Evolutionary conservation across 2,888 invertebrate genomes (phyloP).

Genomic region (Phengaris arion): DNA sequence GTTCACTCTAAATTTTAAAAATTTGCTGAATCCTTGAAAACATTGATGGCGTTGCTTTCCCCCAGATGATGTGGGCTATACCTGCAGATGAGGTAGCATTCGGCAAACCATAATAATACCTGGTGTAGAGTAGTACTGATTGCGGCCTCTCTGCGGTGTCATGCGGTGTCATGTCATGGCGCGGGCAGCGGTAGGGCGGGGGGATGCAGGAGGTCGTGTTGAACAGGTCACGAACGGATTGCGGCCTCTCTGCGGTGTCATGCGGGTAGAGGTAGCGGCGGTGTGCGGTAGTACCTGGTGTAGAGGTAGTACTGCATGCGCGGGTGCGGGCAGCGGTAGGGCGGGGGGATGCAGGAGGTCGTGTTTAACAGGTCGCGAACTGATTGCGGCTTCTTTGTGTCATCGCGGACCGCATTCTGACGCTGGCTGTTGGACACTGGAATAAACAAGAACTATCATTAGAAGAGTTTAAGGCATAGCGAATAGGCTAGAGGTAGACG

Average conservation of each 20-base stretch:
- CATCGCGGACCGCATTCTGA: constrained; percentile 44
- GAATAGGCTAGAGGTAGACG: too few species aligned
- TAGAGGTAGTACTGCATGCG: constrained; percentile 90
- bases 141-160: constrained; percentile 71
- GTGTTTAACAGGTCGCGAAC: constrained; percentile 86
- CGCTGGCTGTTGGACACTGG: constrained; percentile 68
- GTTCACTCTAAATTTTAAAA: too few species aligned
- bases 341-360: constrained; percentile 88
- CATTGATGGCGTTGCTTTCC: too few species aligned
- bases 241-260: constrained; percentile 61
- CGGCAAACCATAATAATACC: constrained; percentile 64
- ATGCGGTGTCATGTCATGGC: constrained; percentile 81
- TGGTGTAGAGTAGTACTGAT: constrained; percentile 91
- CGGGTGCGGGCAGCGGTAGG: constrained; percentile 89
- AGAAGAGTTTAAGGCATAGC: not conserved
- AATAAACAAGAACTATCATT: constrained; percentile 28
- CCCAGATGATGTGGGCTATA: too few species aligned
- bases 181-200: constrained; percentile 89
- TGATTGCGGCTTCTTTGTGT: constrained; percentile 73
- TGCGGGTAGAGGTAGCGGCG: constrained; percentile 33
- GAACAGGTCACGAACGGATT: too few species aligned
- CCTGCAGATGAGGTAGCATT: too few species aligned
- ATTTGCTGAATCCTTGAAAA: too few species aligned
- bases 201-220: constrained; percentile 49
- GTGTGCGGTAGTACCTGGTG: constrained; percentile 81